Evolutionary conservation across 2,797 vertebrate genomes (phyloP), one percentile per base, ranked within the genome.

Genomic region (Siniperca undulata): DNA sequence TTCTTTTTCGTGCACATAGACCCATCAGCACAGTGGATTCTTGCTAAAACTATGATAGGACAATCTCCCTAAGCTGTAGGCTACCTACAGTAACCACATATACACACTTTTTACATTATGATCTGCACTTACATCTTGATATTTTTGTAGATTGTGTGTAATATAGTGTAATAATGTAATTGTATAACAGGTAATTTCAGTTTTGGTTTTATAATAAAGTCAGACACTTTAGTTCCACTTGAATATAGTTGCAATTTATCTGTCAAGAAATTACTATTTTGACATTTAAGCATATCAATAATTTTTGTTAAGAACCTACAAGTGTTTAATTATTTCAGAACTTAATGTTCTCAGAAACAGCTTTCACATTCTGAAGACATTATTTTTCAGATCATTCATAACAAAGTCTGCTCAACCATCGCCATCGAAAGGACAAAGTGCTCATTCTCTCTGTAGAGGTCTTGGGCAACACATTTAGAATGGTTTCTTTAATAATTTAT

Each of bases 401-500:
- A 50, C 74, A 70, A 84, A 85, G 50, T 36, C 55, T 27, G 60
- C 42, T 64, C 69, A 69, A 2, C 72, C 55, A 60, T 74, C 72
- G 44, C 62, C 24, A 34, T 48, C 40, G 42, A 61, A 82, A 80
- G 78, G 68, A 88, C 80, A 87, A 86, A 88, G 88, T 68, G 67
- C 61, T 86, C 61, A 52, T 68, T 70, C 58, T 77, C 42, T 88
- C 84, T 81, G 52, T 19, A 67, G 88, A 81, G 66, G 80, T 88
- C 88, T 74, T 24, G 12, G 74, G 66, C 81, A 70, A 84, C 92
- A 81, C 80, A 86, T 95, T 94, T 93, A 87, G 88, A 94, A 80
- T 64, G 66, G 30, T 81, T 88, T 87, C 90, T 94, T 95, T 91
- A 95, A 94, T 95, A 94, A 94, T 95, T 95, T 82, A 94, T 92